Conservation (phyloP, 2,888 invertebrate species). For the Danaus chrysippus region DNA sequence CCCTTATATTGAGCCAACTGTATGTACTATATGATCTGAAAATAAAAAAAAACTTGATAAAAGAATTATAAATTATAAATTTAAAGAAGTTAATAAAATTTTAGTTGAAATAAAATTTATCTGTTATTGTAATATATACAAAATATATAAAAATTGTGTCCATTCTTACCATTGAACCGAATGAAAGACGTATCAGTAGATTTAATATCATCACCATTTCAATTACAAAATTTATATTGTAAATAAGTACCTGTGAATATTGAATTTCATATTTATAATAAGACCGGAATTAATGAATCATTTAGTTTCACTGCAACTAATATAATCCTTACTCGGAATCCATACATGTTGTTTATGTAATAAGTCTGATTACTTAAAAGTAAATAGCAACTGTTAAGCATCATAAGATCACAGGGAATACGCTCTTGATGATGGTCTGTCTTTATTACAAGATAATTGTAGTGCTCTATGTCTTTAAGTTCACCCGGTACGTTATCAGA, state of each 20-base stretch:
- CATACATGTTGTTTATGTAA: slow-evolving; percentile 29
- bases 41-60: too few species aligned
- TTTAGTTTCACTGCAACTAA: background rate
- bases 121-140: too few species aligned
- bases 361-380: slow-evolving; percentile 29
- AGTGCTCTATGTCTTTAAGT: slow-evolving; percentile 8
- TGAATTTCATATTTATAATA: background rate
- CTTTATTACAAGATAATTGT: slow-evolving; percentile 2
- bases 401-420: slow-evolving; percentile 13
- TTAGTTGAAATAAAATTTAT: background rate
- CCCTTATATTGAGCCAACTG: too few species aligned
- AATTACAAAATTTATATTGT: too few species aligned
- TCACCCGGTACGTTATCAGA: slow-evolving; percentile 13
- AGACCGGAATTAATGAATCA: background rate
- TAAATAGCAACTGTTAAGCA: slow-evolving; percentile 27
- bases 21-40: too few species aligned
- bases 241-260: slow-evolving; percentile 10
- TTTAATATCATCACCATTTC: slow-evolving; percentile 14
- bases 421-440: background rate
- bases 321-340: slow-evolving; percentile 24
- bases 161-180: slow-evolving; percentile 26
- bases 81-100: too few species aligned
- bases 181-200: slow-evolving; percentile 24
- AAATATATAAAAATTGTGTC: background rate
- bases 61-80: too few species aligned